Base-by-base conservation (phyloP, 1,140 invertebrate species). In the Hyposmocoma kahamanoa region DNA sequence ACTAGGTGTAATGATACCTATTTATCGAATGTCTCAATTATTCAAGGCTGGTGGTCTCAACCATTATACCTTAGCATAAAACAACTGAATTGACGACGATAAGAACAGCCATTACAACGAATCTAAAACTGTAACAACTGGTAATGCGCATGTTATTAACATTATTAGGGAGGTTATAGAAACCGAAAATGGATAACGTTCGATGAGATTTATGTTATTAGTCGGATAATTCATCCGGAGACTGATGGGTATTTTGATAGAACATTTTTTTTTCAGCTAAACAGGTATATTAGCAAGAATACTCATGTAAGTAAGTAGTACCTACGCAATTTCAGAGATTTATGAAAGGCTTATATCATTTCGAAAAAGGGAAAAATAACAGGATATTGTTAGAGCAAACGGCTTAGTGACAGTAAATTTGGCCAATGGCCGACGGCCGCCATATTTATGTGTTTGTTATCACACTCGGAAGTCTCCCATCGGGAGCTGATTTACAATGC, bases 1-100 rank as follows among this genome's bases (percentile, higher is more conserved):
- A 62, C 36, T 48, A 55, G 32, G 45, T 53, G 55, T 74, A 76
- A 76, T 76, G 69, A 71, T 72, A 72, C 57, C 52, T 63, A 78
- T 72, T 72, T 66, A 54, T 62, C 57, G 55, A 72, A 81, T 81
- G 79, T 81, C 80, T 84, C 75, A 74, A 84, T 84, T 77, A 79
- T 59, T 45, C 52, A 47, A 55, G 36, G 51, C 56, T 78, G 80
- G 80, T 79, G 80, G 80, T 81, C 80, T 60, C 56, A 22, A 43
- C 17, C 66, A 77, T 80, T 76, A 75, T 67, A 68, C 61, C 53
- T 53, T 51, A 53, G 61, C 52, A 82, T 75, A 62, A 63, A 66
- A 70, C 61, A 66, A 63, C 68, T 67, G 69, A 58, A 73, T 72
- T 70, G 69, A 67, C 70, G 63, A 70, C 67, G 71, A 76, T 75